A percentile compares a stretch with the other conserved stretches of the same genome.
phyloP scores from a whole-genome alignment of 2,113 vertebrate genomes.

The Axis porcinus region DNA sequence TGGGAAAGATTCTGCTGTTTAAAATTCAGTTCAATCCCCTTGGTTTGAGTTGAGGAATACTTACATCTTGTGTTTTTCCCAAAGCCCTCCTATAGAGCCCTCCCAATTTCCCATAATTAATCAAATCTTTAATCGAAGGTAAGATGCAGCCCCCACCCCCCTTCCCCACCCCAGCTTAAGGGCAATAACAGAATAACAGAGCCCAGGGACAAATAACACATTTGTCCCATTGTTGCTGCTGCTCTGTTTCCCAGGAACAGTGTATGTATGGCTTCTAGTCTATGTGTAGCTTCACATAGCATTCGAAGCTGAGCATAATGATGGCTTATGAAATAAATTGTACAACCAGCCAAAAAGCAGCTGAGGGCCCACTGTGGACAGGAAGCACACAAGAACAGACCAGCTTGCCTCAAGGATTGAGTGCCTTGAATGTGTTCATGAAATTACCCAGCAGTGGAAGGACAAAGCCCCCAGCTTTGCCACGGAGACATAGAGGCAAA shows the following conservation, averaged over 20 bases:
- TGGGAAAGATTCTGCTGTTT: slow-evolving; percentile 56
- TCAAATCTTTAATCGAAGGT: slow-evolving; percentile 26
- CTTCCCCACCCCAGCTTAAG: background rate
- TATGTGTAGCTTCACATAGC: background rate
- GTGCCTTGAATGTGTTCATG: background rate
- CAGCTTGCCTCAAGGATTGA: background rate
- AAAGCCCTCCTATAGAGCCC: background rate
- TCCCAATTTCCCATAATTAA: slow-evolving; percentile 41
- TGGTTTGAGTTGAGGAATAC: slow-evolving; percentile 43
- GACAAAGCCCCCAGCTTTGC: background rate
- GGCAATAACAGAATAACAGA: background rate
- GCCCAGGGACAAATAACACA: background rate
- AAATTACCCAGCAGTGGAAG: background rate
- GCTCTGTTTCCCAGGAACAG: background rate
- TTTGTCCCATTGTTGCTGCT: background rate
- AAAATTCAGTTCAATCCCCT: slow-evolving; percentile 42
- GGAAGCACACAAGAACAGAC: background rate
- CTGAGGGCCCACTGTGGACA: background rate
- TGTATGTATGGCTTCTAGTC: background rate
- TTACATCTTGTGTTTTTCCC: slow-evolving; percentile 41
- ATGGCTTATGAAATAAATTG: background rate
- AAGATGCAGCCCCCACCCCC: background rate
- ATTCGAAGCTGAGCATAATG: background rate
- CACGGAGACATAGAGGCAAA: background rate
- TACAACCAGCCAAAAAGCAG: background rate